Evolutionary conservation across 2,888 invertebrate species (phyloP), one percentile per base, ranked within the genome.

Genomic region (Cheilosia soror): DNA sequence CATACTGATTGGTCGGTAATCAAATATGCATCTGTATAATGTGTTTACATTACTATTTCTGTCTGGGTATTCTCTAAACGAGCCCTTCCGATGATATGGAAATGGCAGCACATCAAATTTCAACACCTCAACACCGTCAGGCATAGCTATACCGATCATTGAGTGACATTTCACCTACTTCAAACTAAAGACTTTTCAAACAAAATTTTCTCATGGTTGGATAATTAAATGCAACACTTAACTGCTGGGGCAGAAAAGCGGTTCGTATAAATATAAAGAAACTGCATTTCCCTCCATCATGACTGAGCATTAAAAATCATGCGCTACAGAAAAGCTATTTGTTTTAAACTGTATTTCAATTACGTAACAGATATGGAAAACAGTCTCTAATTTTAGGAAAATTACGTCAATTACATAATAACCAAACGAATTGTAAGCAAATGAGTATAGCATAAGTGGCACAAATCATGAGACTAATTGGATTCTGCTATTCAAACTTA

Each of bases 211-310:
- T n/a, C 65, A 49, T 65, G 49, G n/a, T 37, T 65, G 33, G 25
- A 13, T 65, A 51, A 49, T 49, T 63, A 63, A 63, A 49, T 63
- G n/a, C 47, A 33, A 47, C 47, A 47, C 33, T 65, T 65, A 15
- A 25, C 20, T 33, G 37, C 9, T 37, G 37, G 37, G 11, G 37
- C 9, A 37, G 37, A 37, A 37, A 37, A 37, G 4, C 11, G 37
- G 4, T 37, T 37, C 37, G 37, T 65, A 20, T 65, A 6, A 0
- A 25, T 65, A 20, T 65, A 6, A 0, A 25, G 15, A 65, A 49
- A 65, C 37, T 13, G 11, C 37, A 37, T 37, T 37, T 11, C 11
- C 11, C 37, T 11, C 37, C 3, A 37, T 11, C 37, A 37, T 2
- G 49, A 49, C 4, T 65, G 29, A 5, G n/a, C 20, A 47, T 37